Evolutionary conservation across 1,140 invertebrate species (phyloP).

Genomic region (Asbolus verrucosus): DNA sequence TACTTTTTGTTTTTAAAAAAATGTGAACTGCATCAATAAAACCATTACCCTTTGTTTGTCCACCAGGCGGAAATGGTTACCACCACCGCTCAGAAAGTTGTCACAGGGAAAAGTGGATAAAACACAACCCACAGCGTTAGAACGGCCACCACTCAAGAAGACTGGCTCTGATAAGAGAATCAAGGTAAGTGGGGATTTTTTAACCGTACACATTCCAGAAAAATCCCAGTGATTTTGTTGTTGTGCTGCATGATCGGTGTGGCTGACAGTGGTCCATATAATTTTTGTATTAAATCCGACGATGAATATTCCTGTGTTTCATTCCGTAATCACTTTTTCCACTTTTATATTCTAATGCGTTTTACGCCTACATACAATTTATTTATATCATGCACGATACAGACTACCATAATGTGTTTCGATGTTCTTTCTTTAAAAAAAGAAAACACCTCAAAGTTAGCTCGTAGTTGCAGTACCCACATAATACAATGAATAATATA

Average conservation of each 20-base stretch:
- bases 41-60: slow-evolving; percentile 57
- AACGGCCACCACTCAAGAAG: slow-evolving; percentile 76
- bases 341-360: neutral
- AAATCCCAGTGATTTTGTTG: neutral
- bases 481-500: too few species aligned
- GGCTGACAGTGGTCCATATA: too few species aligned
- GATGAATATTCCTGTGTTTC: too few species aligned
- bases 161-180: slow-evolving; percentile 83
- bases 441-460: too few species aligned
- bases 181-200: slow-evolving; percentile 79
- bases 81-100: slow-evolving; percentile 87
- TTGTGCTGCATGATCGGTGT: neutral
- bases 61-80: slow-evolving; percentile 92
- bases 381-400: neutral
- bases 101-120: slow-evolving; percentile 92
- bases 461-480: too few species aligned
- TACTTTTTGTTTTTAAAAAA: slow-evolving; percentile 22
- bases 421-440: neutral
- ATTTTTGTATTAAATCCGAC: neutral
- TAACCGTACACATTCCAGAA: too few species aligned
- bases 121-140: slow-evolving; percentile 66
- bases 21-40: slow-evolving; percentile 12
- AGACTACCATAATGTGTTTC: neutral
- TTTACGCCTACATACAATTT: neutral
- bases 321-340: neutral